Base-by-base conservation (phyloP, 2,888 invertebrate species). In the Selenia dentaria region DNA sequence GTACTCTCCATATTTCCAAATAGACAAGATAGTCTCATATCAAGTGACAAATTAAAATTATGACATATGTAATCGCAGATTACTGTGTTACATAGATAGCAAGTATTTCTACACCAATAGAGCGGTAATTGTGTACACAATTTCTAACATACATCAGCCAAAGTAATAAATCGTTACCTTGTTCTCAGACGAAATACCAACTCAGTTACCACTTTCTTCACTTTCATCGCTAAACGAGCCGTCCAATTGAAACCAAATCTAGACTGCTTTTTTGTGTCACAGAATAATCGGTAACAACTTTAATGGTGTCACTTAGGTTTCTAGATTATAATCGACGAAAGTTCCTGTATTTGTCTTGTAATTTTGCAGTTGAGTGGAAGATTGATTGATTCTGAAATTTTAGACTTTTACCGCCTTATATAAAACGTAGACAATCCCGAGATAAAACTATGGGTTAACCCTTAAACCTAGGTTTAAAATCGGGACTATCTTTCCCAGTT, bases 141-240 rank as follows among this genome's bases (percentile, higher is more conserved):
- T 36, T 10, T 29, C 32, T 18, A 28, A 35, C 16, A 29, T 11
- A 24, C 10, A 26, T 13, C 26, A 18, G 26, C 14, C 5, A 12
- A 11, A 22, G 28, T n/a, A 14, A 37, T 44, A 37, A 27, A 37
- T 26, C 22, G 24, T 13, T 18, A 2, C 11, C 25, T 25, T 29
- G 26, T 27, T 28, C 22, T 12, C 32, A 25, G 27, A 24, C 42
- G 13, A 42, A 29, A 34, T 36, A 14, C 8, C 27, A 26, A 22
- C 20, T 8, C n/a, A 41, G 13, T 12, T 11, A 5, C 4, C 3
- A 48, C 47, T 48, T 48, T 48, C 47, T 36, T 46, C 22, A 29
- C 47, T 48, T 42, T 41, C 47, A 25, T 25, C 25, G 9, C 8
- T 22, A 22, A 10, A 25, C 25, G 22, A 25, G 41, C 36, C 34